Base-by-base conservation (phyloP, 2,113 vertebrate species). In the Cyphomyrus plagiostoma region DNA sequence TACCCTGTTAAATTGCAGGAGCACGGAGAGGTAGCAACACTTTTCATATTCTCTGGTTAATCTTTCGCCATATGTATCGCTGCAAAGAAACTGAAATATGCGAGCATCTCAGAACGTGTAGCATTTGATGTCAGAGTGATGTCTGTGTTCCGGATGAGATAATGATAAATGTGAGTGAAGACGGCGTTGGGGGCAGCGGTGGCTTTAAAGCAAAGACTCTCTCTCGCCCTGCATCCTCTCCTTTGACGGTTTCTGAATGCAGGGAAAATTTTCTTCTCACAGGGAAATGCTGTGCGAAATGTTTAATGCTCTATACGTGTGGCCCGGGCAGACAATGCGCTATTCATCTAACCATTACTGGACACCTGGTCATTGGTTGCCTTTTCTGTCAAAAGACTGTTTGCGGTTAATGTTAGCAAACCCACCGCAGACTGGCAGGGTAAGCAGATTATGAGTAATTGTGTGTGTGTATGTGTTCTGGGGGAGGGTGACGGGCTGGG, bases 361-460 rank as follows among this genome's bases (percentile, higher is more conserved):
- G 97, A 97, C 97, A 97, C 97, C 96, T 96, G 97, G 96, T 97
- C 96, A 96, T 96, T 95, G 94, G 95, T 96, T 92, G 96, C 94
- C 95, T 96, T 96, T 97, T 96, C 96, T 96, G 96, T 97, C 96
- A 96, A 97, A 97, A 97, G 97, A 96, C 97, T 97, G 96, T 97
- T 97, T 96, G 96, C 97, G 95, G 96, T 96, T 96, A 96, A 97
- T 97, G 96, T 97, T 96, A 96, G 97, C 95, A 96, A 97, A 97
- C 96, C 96, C 97, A 96, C 97, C 95, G 95, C 93, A 94, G 96
- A 95, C 95, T 95, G 95, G 95, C 95, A 96, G 96, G 95, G 96
- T 97, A 97, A 97, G 97, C 96, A 98, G 96, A 97, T 98, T 97
- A 97, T 97, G 95, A 96, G 95, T 97, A 97, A 97, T 98, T 97